Evolutionary conservation across 2,113 vertebrate species (phyloP).

Genomic region (Chloebia gouldiae): DNA sequence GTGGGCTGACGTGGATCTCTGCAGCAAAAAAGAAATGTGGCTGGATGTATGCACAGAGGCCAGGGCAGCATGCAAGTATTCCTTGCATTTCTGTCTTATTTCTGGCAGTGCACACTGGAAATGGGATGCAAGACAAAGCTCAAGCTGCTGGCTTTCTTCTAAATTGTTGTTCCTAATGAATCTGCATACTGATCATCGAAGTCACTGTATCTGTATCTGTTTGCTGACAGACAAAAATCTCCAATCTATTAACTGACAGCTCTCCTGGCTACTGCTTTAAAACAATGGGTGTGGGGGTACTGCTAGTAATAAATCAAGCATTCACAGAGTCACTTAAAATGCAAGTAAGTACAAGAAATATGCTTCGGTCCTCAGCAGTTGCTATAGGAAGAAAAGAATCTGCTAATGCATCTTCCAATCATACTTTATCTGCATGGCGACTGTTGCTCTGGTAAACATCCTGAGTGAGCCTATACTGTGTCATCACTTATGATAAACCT

Average conservation of each 20-base stretch:
- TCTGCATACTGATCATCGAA: background rate
- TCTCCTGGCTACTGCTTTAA: background rate
- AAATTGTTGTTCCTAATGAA: background rate
- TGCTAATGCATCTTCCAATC: constrained; percentile 22
- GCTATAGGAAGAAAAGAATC: background rate
- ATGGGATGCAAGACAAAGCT: background rate
- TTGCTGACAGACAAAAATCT: background rate
- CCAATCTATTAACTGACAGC: background rate
- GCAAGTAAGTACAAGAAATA: constrained; percentile 65
- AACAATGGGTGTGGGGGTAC: background rate
- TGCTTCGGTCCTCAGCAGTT: background rate
- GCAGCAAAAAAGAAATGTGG: background rate
- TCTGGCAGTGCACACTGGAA: background rate
- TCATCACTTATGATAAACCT: constrained; percentile 49
- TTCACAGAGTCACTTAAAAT: background rate
- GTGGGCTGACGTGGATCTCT: background rate
- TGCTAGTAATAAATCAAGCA: constrained; percentile 46
- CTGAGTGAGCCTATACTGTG: constrained; percentile 8
- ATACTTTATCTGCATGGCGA: constrained; percentile 33
- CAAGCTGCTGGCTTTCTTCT: background rate
- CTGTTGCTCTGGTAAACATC: constrained; percentile 64
- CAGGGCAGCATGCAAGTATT: background rate
- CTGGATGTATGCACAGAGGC: background rate
- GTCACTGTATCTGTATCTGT: background rate
- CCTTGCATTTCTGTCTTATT: background rate